Evolutionary conservation across 2,888 invertebrate genomes (phyloP), one percentile per base, ranked within the genome.

Genomic region (Matsumyia berberina): DNA sequence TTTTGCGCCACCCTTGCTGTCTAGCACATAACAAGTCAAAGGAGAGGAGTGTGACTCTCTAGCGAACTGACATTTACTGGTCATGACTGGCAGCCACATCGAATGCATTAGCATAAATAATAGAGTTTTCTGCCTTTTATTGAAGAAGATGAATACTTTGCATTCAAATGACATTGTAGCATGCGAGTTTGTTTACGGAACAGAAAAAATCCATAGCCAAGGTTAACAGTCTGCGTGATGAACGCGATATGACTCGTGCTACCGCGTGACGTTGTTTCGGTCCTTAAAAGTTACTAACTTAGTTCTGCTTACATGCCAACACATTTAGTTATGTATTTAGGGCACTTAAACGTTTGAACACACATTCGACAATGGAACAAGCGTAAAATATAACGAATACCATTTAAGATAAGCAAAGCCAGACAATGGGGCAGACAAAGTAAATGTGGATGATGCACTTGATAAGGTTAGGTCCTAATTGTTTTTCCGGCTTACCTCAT

Each of bases 181-280:
- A 58, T 70, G 58, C 35, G 15, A 37, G 24, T 69, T 57, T 57
- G 55, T 55, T 55, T 42, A 31, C 46, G 9, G 12, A 12, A 42
- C 7, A 24, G 3, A 24, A 24, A 24, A 24, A 24, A 24, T 51
- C n/a, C 5, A 12, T n/a, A 12, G 6, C 35, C 70, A 70, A 72
- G 58, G 58, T 51, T 60, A 12, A 9, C 12, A 57, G 24, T 42
- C 15, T 31, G 72, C 72, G 60, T 72, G 72, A 31, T 39, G 17
- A 60, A 60, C 29, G 17, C n/a, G 6, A 69, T 37, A 44, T 24
- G 24, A 17, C 8, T 12, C 44, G 42, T 42, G 31, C 33, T 42
- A 29, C 35, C 46, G 46, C 46, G 70, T 57, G 46, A 46, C 15
- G 42, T 46, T 58, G 53, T n/a, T 67, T 49, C 15, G 33, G 5